Base-by-base conservation (phyloP, 2,113 vertebrate genomes). In the Apeltes quadracus region DNA sequence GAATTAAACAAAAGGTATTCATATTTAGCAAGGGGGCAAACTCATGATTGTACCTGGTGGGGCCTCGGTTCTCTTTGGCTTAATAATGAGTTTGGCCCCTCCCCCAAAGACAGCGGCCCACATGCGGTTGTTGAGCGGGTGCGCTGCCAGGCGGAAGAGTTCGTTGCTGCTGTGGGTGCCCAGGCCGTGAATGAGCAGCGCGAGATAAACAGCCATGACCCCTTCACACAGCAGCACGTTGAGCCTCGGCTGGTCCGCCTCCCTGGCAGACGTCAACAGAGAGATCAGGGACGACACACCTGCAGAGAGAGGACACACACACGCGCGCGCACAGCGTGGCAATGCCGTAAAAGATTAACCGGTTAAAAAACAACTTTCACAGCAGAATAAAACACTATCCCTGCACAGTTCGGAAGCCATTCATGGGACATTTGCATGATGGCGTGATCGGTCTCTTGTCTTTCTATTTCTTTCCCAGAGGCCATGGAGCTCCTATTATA, bases 41-140 rank as follows among this genome's bases (percentile, higher is more conserved):
- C 25, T 7, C 15, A 13, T 54, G 4, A 27, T 36, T 69, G 39
- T 93, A 98, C 97, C 97, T 95, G 96, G 94, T 78, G 96, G 91
- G 69, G 84, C 92, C 79, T 98, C 97, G 0, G 94, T 94, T 66
- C 95, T 93, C 75, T 95, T 96, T 77, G 97, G 97, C 74, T 95
- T 98, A 59, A 99, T 91, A 1, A 99, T 90, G 74, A 98, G 93
- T 86, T 96, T 98, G 8, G 94, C 97, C 8, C 97, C 98, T 12
- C 98, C 98, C 0, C 98, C 98, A 62, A 99, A 99, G 39, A 99
- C 94, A 0, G 98, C 97, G 0, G 98, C 98, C 98, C 98, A 99
- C 96, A 98, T 96, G 72, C 97, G 94, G 76, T 94, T 93, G 91
- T 98, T 99, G 78, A 99, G 86, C 0, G 97, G 98, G 84, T 99